Evolutionary conservation across 2,113 vertebrate genomes (phyloP).

Genomic region (Salvelinus alpinus): DNA sequence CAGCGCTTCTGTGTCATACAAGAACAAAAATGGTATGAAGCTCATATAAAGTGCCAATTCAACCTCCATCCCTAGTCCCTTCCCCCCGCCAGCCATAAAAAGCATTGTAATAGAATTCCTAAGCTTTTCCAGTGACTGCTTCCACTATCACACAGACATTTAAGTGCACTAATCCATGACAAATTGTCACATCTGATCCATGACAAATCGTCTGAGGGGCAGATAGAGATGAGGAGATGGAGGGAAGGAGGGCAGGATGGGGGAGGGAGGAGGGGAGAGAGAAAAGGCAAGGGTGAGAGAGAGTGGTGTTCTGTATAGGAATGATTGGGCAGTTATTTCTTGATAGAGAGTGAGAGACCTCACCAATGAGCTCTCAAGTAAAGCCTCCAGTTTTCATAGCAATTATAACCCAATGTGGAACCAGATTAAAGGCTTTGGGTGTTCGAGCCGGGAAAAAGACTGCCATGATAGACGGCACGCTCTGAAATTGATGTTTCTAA

Average conservation of each 20-base stretch:
- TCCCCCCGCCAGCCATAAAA: constrained; percentile 67
- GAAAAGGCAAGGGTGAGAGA: constrained; percentile 9
- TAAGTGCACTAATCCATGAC: constrained; percentile 91
- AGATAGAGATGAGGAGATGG: constrained; percentile 77
- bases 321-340: constrained; percentile 62
- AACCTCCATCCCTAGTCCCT: constrained; percentile 44
- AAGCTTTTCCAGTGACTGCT: constrained; percentile 82
- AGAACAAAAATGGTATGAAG: constrained; percentile 50
- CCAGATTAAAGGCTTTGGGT: constrained; percentile 49
- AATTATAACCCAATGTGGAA: constrained; percentile 57
- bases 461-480: constrained; percentile 29
- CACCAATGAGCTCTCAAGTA: constrained; percentile 40
- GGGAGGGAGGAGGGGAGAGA: constrained; percentile 65
- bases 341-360: constrained; percentile 26
- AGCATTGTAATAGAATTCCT: constrained; percentile 82
- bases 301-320: constrained; percentile 49
- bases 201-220: constrained; percentile 87
- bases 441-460: constrained; percentile 24
- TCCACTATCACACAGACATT: constrained; percentile 86
- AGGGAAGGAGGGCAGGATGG: constrained; percentile 33
- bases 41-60: constrained; percentile 53
- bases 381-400: constrained; percentile 55
- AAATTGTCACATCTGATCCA: constrained; percentile 92
- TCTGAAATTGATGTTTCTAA: constrained; percentile 38
- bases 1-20: constrained; percentile 46